These are phyloP conservation scores for Trachemys scripta DNA, from an alignment of 2,113 vertebrate species.

Conservation along the genomic window DNA sequence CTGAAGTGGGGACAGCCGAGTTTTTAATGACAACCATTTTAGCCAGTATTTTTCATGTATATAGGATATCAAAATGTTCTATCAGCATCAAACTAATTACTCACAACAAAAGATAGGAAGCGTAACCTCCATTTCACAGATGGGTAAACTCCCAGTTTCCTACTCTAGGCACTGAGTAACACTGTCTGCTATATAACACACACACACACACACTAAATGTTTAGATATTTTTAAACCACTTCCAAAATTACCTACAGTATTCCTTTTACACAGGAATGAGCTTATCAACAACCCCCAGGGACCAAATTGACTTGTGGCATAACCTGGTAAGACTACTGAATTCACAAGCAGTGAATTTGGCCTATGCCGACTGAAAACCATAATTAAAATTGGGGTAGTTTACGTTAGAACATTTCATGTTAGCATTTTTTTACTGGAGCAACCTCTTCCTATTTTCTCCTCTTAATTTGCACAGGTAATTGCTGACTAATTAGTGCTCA, in stretches of 20 bases:
- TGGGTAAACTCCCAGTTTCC: neutral
- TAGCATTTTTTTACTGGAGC: neutral
- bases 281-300: neutral
- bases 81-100: neutral
- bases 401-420: neutral
- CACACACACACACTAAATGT: neutral
- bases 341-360: neutral
- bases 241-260: neutral
- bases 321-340: neutral
- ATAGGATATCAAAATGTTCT: neutral
- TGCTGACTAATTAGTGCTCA: neutral
- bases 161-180: neutral
- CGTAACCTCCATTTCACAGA: neutral
- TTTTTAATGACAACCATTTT: neutral
- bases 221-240: neutral
- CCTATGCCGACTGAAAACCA: neutral
- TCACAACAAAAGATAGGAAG: neutral
- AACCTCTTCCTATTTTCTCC: neutral
- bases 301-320: neutral
- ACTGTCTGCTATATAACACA: neutral
- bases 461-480: neutral
- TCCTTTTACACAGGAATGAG: neutral
- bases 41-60: neutral
- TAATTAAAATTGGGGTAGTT: neutral
- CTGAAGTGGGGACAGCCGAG: neutral